Base-by-base conservation (phyloP, 1,140 invertebrate genomes). In the Prorops nasuta region DNA sequence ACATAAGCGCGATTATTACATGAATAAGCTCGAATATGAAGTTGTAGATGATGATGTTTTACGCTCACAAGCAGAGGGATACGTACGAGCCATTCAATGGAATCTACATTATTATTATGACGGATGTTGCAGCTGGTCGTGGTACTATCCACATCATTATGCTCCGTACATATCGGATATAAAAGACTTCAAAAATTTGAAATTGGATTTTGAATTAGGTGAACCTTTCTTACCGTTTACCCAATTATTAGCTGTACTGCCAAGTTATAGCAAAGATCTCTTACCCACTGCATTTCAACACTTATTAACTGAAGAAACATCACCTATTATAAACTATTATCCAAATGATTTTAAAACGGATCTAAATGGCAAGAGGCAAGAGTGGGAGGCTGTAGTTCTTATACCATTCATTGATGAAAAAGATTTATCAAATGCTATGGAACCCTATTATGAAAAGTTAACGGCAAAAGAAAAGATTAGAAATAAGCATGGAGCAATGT, bases 121-220 rank as follows among this genome's bases (percentile, higher is more conserved):
- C 59, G 96, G 96, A 18, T 93, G 94, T 38, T 89, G 88, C 22
- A 96, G 92, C 1, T 99, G 96, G 96, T 92, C 92, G 16, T 99
- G 96, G 96, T 98, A 84, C 74, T 98, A 96, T 75, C 94, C 94
- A 0, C 90, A 92, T 65, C 95, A 98, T 72, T 98, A 98, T 76
- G 90, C 95, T 0, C 96, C 96, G 0, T 98, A 90, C 65, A 91
- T 98, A 37, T 96, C 94, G 6, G 96, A 98, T 72, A 84, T 98
- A 19, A 88, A 84, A 56, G 84, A 87, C 49, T 95, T 98, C 61
- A 80, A 83, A 41, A 72, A 88, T 58, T 74, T 90, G 15, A 82
- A 86, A 51, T 72, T 91, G 15, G 79, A 86, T 4, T 98, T 94
- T 72, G 87, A 96, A 7, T 64, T 91, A 41, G 92, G 89, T 0